A percentile compares a stretch with the other conserved stretches of the same genome.
Evolutionary conservation across 2,113 vertebrate genomes (phyloP).

Genomic region (Lagenorhynchus albirostris): DNA sequence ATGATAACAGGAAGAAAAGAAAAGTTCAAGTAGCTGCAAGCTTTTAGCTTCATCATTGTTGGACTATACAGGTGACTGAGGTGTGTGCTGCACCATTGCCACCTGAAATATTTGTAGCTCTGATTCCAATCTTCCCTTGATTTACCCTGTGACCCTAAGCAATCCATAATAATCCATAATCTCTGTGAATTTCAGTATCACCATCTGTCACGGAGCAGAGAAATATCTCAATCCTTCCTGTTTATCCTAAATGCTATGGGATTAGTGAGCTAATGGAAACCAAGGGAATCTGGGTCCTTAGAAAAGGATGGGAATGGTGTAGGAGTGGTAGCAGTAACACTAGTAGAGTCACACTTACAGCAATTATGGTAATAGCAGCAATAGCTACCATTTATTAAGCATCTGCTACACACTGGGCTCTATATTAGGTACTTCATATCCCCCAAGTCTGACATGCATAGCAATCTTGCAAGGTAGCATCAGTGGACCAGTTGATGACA

Average conservation of each 20-base stretch:
- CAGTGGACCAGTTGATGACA: neutral
- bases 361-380: neutral
- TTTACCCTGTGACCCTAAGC: neutral
- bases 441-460: neutral
- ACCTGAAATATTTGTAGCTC: neutral
- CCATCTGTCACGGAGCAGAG: neutral
- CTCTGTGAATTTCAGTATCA: neutral
- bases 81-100: neutral
- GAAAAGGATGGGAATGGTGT: neutral
- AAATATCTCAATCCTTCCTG: neutral
- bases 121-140: neutral
- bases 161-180: neutral
- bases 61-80: neutral
- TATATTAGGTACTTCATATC: neutral
- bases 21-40: neutral
- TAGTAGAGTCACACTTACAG: rapidly evolving
- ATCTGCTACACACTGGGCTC: neutral
- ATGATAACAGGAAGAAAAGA: neutral
- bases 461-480: neutral
- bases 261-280: neutral
- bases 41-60: neutral
- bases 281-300: neutral
- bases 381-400: neutral
- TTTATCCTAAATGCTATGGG: neutral
- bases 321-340: neutral